Evolutionary conservation across 2,888 invertebrate genomes (phyloP).

Genomic region (Agriopis marginaria): DNA sequence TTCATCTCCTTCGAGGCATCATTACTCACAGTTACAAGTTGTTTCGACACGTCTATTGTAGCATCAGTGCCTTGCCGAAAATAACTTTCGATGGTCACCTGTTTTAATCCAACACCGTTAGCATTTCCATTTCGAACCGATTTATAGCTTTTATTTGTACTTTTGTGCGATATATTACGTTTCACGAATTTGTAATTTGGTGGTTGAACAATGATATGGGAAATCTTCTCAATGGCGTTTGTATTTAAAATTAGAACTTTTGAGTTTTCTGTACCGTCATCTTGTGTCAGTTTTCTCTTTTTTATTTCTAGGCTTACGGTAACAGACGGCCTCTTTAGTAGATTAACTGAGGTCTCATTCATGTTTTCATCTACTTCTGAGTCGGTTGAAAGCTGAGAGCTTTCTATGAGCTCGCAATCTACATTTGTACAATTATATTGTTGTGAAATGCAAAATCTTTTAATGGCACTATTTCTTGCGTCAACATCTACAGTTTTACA

Average conservation of each 20-base stretch:
- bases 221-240: constrained; percentile 76
- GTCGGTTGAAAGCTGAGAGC: constrained; percentile 57
- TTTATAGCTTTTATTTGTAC: constrained; percentile 61
- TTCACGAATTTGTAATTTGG: constrained; percentile 81
- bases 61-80: constrained; percentile 58
- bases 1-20: constrained; percentile 72
- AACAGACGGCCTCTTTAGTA: constrained; percentile 63
- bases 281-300: constrained; percentile 68
- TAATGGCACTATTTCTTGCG: constrained; percentile 64
- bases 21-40: constrained; percentile 43
- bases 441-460: constrained; percentile 58
- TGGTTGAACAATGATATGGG: constrained; percentile 80
- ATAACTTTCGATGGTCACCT: constrained; percentile 67
- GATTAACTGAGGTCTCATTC: constrained; percentile 51
- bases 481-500: constrained; percentile 65
- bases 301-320: constrained; percentile 78
- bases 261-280: constrained; percentile 62
- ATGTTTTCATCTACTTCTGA: constrained; percentile 60
- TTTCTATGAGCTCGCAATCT: constrained; percentile 67
- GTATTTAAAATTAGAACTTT: constrained; percentile 84
- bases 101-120: constrained; percentile 59
- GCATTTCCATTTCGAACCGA: constrained; percentile 61
- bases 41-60: constrained; percentile 33
- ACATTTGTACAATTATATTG: constrained; percentile 57
- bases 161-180: constrained; percentile 63